These are phyloP conservation scores for Aselliscus stoliczkanus DNA, from an alignment of 2,797 vertebrate species.

Conservation along the genomic window DNA sequence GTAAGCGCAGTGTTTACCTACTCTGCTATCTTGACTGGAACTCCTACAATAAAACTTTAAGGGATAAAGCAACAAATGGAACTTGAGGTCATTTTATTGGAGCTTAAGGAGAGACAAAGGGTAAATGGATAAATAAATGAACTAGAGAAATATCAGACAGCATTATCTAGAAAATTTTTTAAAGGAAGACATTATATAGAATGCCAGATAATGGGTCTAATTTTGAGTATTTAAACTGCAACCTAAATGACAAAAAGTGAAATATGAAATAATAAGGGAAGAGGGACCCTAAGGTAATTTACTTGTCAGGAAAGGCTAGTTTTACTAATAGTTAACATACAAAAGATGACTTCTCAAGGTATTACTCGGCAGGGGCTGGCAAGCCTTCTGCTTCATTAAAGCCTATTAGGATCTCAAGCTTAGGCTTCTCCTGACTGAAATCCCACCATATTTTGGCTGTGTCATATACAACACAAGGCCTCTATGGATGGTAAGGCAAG, in stretches of 20 bases:
- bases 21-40: too few relatives aligned
- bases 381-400: not conserved
- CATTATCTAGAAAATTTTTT: not conserved
- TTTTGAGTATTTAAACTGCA: slow-evolving; percentile 18
- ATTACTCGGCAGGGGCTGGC: not conserved
- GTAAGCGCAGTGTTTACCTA: too few relatives aligned
- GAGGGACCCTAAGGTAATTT: not conserved
- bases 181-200: not conserved
- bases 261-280: not conserved
- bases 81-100: not conserved
- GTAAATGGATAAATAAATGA: not conserved
- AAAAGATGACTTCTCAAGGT: not conserved
- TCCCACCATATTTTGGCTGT: not conserved
- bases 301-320: not conserved
- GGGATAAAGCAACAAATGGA: not conserved
- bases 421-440: not conserved
- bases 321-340: not conserved
- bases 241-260: not conserved
- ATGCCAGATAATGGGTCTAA: not conserved
- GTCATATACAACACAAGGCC: fast-evolving
- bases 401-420: not conserved
- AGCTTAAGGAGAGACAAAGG: not conserved
- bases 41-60: not conserved
- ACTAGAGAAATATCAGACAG: not conserved
- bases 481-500: not conserved